Evolutionary conservation across 2,888 invertebrate genomes (phyloP), one percentile per base, ranked within the genome.

Genomic region (Drosophila anomalata): DNA sequence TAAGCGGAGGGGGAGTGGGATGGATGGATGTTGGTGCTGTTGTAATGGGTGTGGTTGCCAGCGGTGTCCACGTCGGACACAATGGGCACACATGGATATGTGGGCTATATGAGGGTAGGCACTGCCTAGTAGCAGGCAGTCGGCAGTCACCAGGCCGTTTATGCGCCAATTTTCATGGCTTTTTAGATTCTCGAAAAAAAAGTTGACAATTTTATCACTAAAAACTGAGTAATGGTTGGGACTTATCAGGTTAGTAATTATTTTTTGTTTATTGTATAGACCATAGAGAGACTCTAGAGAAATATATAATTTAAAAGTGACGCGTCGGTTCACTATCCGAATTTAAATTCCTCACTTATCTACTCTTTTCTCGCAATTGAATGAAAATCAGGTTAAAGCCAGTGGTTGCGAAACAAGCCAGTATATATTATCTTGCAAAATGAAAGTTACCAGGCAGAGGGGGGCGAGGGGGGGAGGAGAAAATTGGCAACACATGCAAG

Each of bases 1-100:
- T 36, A 42, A 17, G 22, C 22, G 4, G 4, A 24, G 22, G 22
- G 29, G 29, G 8, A 2, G 9, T 7, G 29, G 9, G n/a, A n/a
- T n/a, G 29, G 29, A 9, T 22, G 22, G 29, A 29, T 29, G 29
- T 29, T 29, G 36, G 52, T 33, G 20, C 46, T 53, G 36, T 46
- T 63, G 65, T 47, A 41, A 41, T 54, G 65, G 65, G 65, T 65
- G 65, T 65, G 65, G 61, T 59, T 42, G 41, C 47, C 17, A 41
- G 24, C 29, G 29, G 39, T 14, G 58, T 58, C 53, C 58, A 58
- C 29, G 39, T 14, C 42, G 61, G 61, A 59, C 61, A 54, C 63
- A 63, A 65, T 63, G 65, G 52, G 57, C 66, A 67, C 48, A 67
- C 44, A 50, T 63, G 33, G 24, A 22, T 51, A 51, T 41, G 47